Evolutionary conservation across 2,888 invertebrate species (phyloP).

Genomic region (Iphiclides podalirius): DNA sequence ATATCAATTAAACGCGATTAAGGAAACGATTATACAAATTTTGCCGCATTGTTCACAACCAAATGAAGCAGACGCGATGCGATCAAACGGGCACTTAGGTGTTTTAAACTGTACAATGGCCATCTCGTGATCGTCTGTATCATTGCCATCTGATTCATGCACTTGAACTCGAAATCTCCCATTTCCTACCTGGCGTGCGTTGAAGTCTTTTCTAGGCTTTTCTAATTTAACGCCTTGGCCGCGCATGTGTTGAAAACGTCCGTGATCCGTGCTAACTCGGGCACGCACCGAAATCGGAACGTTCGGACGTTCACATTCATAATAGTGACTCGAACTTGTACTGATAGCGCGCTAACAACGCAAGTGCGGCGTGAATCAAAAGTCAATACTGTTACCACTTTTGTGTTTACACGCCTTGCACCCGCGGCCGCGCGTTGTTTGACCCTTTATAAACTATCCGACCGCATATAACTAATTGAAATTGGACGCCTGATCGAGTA

Average conservation of each 20-base stretch:
- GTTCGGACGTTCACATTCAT: slow-evolving; percentile 1
- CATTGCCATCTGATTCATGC: neutral
- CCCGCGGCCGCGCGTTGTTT: neutral
- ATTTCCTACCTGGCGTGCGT: slow-evolving; percentile 60
- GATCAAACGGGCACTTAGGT: slow-evolving; percentile 13
- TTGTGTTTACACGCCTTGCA: slow-evolving; percentile 6
- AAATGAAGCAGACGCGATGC: slow-evolving; percentile 15
- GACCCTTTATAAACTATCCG: slow-evolving; percentile 1
- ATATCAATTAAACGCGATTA: slow-evolving; percentile 18
- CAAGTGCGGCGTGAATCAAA: slow-evolving; percentile 5
- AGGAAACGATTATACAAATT: slow-evolving; percentile 19
- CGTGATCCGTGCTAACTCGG: neutral
- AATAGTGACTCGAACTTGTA: slow-evolving; percentile 1
- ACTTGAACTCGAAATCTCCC: too few relatives aligned
- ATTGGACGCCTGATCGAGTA: too few relatives aligned
- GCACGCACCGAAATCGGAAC: slow-evolving; percentile 7
- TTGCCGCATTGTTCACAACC: slow-evolving; percentile 3
- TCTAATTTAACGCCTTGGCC: slow-evolving; percentile 9
- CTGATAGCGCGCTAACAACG: slow-evolving; percentile 15
- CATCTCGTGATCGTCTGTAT: too few relatives aligned
- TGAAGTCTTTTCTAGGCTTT: slow-evolving; percentile 64
- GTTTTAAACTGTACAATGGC: too few relatives aligned
- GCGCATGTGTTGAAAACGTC: neutral
- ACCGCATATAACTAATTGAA: too few relatives aligned
- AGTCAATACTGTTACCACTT: slow-evolving; percentile 19